These are phyloP conservation scores for Rhegmatorhina hoffmannsi DNA, from an alignment of 2,113 vertebrate genomes.

Conservation along the genomic window DNA sequence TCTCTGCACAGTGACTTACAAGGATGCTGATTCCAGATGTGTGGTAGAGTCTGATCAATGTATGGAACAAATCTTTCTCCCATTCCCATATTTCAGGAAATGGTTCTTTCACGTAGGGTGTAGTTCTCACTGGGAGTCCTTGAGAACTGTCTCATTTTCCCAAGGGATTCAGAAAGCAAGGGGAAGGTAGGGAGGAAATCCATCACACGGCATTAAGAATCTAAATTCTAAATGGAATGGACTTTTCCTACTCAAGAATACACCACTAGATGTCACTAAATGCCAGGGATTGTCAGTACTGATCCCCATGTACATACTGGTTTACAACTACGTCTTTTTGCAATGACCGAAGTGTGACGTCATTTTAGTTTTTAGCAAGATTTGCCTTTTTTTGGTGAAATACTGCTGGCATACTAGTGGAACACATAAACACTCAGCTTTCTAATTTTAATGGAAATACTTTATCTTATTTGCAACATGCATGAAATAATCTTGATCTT, in stretches of 20 bases:
- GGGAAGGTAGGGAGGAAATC: background rate
- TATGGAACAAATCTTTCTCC: background rate
- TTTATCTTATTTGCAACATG: fast-evolving
- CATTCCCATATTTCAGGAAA: background rate
- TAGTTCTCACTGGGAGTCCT: background rate
- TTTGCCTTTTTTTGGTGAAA: background rate
- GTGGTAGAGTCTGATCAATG: too few relatives aligned
- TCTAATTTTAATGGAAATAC: background rate
- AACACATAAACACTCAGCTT: background rate
- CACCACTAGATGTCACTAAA: constrained; percentile 47
- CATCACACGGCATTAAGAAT: background rate
- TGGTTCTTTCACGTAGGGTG: background rate
- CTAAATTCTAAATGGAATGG: too few relatives aligned
- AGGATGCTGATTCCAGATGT: background rate
- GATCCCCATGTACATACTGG: fast-evolving
- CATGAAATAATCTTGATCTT: background rate
- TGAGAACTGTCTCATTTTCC: background rate
- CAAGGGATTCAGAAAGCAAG: background rate
- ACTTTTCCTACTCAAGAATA: background rate
- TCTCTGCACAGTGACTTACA: fast-evolving
- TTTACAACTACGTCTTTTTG: background rate
- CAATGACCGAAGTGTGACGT: background rate
- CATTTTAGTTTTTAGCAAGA: background rate
- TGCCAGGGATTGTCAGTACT: background rate
- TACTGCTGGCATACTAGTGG: background rate